Conservation (phyloP, 1,140 invertebrate species). For the Temnothorax longispinosus region DNA sequence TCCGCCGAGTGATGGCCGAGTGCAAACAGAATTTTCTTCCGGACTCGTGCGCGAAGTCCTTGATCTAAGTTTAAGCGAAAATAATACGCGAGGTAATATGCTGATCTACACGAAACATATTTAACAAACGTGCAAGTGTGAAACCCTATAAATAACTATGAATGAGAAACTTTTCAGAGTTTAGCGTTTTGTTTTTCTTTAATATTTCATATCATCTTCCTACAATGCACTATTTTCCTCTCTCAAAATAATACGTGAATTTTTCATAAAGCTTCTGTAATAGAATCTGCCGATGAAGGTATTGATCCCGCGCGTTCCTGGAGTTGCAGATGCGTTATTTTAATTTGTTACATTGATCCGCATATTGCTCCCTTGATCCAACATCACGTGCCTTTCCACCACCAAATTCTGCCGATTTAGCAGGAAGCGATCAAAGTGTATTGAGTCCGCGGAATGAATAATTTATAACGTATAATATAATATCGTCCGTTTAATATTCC, state of each 20-base stretch:
- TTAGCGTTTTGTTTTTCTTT: not conserved
- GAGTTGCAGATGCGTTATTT: not conserved
- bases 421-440: slow-evolving; percentile 36
- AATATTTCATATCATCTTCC: not conserved
- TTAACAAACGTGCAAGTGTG: not conserved
- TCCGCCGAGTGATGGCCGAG: not conserved
- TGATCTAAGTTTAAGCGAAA: not conserved
- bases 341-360: slow-evolving; percentile 11
- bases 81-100: not conserved
- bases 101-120: not conserved
- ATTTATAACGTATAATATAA: slow-evolving; percentile 31
- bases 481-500: slow-evolving; percentile 49
- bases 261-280: not conserved
- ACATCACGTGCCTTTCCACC: slow-evolving; percentile 1
- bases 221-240: not conserved
- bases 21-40: not conserved
- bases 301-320: not conserved
- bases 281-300: not conserved
- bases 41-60: not conserved
- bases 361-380: not conserved
- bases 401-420: not conserved
- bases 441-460: slow-evolving; percentile 29
- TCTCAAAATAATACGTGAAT: not conserved
- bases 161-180: not conserved
- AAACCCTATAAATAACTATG: not conserved